Percentiles rank a stretch among this genome's conserved stretches.
phyloP scores from a whole-genome alignment of 2,113 vertebrate species.

The Merops nubicus region DNA sequence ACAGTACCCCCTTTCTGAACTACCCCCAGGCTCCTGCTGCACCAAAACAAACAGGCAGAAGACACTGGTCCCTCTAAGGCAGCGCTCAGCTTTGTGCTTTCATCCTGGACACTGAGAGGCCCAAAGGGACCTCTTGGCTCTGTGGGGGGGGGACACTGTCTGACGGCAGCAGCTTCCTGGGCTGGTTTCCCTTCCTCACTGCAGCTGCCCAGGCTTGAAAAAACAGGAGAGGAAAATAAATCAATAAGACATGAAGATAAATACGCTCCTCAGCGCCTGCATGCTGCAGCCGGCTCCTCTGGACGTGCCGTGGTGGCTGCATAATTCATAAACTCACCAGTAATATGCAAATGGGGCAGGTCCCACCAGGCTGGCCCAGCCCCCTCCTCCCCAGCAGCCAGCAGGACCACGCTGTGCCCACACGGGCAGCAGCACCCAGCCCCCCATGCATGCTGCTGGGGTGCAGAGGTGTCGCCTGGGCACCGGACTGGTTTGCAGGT shows the following conservation, averaged over 20 bases:
- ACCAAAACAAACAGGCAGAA: background rate
- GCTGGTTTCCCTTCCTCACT: background rate
- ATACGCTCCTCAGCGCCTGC: background rate
- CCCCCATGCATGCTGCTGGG: too few species aligned
- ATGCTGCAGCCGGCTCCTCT: background rate
- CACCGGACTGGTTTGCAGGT: constrained; percentile 1
- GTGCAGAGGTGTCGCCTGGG: too few species aligned
- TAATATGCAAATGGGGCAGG: background rate
- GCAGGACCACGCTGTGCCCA: background rate
- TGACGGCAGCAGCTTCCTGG: background rate
- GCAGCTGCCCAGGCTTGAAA: background rate
- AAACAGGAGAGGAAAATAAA: constrained; percentile 29
- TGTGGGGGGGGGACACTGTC: background rate
- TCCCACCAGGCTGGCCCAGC: background rate
- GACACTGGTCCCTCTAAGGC: background rate
- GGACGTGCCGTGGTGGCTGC: background rate
- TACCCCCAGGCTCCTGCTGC: background rate
- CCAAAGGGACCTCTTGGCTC: background rate
- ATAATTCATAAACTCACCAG: constrained; percentile 44
- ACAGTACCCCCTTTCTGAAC: background rate
- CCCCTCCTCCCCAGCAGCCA: background rate
- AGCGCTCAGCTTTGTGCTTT: background rate
- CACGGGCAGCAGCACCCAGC: background rate
- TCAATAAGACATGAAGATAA: constrained; percentile 51
- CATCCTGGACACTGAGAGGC: background rate